Evolutionary conservation across 2,888 invertebrate species (phyloP), one percentile per base, ranked within the genome.

Genomic region (Metellina segmentata): DNA sequence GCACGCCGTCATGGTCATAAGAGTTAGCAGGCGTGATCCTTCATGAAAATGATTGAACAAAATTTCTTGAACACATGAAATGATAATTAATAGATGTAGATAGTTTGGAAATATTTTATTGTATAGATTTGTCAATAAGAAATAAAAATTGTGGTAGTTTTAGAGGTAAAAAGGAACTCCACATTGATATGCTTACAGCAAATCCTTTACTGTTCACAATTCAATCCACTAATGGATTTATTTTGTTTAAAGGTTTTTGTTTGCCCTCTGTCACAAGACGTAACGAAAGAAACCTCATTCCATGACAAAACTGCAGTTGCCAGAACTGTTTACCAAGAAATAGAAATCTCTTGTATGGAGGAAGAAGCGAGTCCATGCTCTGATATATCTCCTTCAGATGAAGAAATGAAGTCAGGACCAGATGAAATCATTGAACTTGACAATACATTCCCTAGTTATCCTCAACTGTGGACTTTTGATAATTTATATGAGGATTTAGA

Each of bases 381-480:
- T 7, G 61, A 61, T 11, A 6, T 11, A 9, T 16, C 61, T 5
- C 11, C 61, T 16, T 61, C 61, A 61, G 61, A 61, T 16, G 61
- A 61, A 16, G 61, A 34, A 34, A 61, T 61, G 61, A 61, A 61
- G 13, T 61, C 11, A 8, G 11, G 11, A 4, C 4, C 9, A 16
- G 16, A 61, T 34, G 34, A 34, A 34, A 4, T 34, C 34, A 34
- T 34, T 4, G 16, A 61, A 61, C 11, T 61, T 0, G 11, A 4
- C 61, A 61, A 61, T 8, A 5, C 61, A 6, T 19, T 20, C 53
- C 20, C 74, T 6, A 75, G 16, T 75, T 85, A 74, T 9, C 85
- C 75, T 34, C 53, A 85, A n/a, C 74, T 74, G 34, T 85, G 53
- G 53, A 85, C 85, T 34, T 85, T 85, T n/a, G 85, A 85, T 34